phyloP scores from a whole-genome alignment of 2,888 invertebrate species.

The Nemotelus nigrinus region DNA sequence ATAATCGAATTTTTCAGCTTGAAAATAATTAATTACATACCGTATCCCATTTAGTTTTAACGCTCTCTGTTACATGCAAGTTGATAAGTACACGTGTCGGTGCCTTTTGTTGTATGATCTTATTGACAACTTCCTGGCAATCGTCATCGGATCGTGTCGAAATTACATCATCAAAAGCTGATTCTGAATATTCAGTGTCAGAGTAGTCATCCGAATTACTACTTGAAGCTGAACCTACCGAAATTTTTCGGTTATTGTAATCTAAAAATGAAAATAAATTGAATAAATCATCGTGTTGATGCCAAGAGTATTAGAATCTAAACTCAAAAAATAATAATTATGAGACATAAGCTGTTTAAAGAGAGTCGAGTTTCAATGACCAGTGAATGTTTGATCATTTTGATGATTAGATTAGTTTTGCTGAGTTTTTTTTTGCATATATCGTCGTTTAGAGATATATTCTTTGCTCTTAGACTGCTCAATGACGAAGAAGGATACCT shows the following conservation, averaged over 20 bases:
- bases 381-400: too few relatives aligned
- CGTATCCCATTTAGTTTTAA: constrained; percentile 86
- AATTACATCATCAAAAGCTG: constrained; percentile 59
- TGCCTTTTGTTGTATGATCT: constrained; percentile 76
- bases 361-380: too few relatives aligned
- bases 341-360: too few relatives aligned
- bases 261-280: constrained; percentile 52
- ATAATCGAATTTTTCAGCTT: neutral
- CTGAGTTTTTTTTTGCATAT: too few relatives aligned
- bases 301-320: neutral
- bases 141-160: constrained; percentile 63
- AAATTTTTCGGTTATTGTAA: constrained; percentile 63
- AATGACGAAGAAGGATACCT: too few relatives aligned
- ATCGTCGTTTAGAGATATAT: too few relatives aligned
- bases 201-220: constrained; percentile 62
- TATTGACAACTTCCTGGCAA: constrained; percentile 68
- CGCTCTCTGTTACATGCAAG: constrained; percentile 80
- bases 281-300: neutral
- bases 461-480: too few relatives aligned
- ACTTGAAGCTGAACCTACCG: constrained; percentile 62
- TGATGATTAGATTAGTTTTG: too few relatives aligned
- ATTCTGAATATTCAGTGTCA: constrained; percentile 59
- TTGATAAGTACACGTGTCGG: constrained; percentile 79
- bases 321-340: neutral
- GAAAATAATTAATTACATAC: constrained; percentile 62